Evolutionary conservation across 2,888 invertebrate genomes (phyloP).

Genomic region (Griposia aprilina): DNA sequence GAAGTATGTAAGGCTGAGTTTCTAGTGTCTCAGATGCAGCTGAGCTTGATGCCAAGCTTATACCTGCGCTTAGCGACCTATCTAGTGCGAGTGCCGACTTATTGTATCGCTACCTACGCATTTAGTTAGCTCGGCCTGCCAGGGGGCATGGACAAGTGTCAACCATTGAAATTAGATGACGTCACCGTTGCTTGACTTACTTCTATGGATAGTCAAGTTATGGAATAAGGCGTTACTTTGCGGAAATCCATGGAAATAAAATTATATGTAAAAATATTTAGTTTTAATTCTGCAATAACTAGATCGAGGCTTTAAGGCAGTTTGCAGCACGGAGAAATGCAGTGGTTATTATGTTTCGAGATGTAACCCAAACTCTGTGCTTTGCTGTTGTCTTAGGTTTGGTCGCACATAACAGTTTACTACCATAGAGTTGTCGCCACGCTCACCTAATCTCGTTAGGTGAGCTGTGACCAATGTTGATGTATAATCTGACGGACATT

Average conservation of each 20-base stretch:
- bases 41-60: not conserved
- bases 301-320: not conserved
- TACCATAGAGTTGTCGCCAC: not conserved
- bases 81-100: not conserved
- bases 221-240: not conserved
- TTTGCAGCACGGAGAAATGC: not conserved
- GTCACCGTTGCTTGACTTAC: constrained; percentile 8
- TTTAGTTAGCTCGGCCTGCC: not conserved
- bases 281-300: not conserved
- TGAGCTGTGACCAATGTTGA: not conserved
- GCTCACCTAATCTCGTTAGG: no score
- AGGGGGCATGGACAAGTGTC: not conserved
- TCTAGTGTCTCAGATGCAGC: not conserved
- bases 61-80: not conserved
- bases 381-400: no score
- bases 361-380: not conserved
- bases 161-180: constrained; percentile 1
- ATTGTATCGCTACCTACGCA: not conserved
- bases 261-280: not conserved
- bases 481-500: not conserved
- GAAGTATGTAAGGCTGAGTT: not conserved
- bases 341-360: not conserved
- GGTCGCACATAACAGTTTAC: not conserved
- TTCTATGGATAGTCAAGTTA: not conserved
- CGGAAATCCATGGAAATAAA: not conserved